Evolutionary conservation across 2,888 invertebrate genomes (phyloP).

Genomic region (Machimus rusticus): DNA sequence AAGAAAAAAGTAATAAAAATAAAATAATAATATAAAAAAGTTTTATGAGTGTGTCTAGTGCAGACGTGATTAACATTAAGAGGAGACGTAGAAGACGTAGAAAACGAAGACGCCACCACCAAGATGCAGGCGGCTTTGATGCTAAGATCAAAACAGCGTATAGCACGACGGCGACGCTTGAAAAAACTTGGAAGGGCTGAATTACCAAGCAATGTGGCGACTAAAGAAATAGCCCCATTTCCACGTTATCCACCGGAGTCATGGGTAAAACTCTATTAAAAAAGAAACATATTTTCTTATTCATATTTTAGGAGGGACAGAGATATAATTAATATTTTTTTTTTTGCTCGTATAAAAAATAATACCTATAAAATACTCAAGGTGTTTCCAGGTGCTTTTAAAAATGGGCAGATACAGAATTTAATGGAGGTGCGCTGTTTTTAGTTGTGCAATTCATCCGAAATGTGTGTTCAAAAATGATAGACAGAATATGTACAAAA

Average conservation of each 20-base stretch:
- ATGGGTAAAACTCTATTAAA: slow-evolving; percentile 65
- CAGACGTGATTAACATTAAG: slow-evolving; percentile 54
- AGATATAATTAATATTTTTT: neutral
- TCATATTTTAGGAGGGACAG: slow-evolving; percentile 1
- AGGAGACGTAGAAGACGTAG: slow-evolving; percentile 53
- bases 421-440: neutral
- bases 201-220: slow-evolving; percentile 87
- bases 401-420: neutral
- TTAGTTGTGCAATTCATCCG: neutral
- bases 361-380: neutral
- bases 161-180: slow-evolving; percentile 80
- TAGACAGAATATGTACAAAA: neutral
- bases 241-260: slow-evolving; percentile 85
- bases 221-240: slow-evolving; percentile 85
- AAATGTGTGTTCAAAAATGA: neutral
- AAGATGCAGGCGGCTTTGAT: slow-evolving; percentile 93
- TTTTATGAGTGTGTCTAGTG: slow-evolving; percentile 52
- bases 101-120: slow-evolving; percentile 55
- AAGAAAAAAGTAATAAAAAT: neutral
- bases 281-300: slow-evolving; percentile 55
- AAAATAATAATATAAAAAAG: neutral
- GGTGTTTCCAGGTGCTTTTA: neutral
- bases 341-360: neutral
- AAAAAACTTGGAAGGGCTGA: slow-evolving; percentile 78
- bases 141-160: slow-evolving; percentile 89